These are phyloP conservation scores for Hystrix brachyura DNA, from an alignment of 2,113 vertebrate genomes.

Conservation along the genomic window DNA sequence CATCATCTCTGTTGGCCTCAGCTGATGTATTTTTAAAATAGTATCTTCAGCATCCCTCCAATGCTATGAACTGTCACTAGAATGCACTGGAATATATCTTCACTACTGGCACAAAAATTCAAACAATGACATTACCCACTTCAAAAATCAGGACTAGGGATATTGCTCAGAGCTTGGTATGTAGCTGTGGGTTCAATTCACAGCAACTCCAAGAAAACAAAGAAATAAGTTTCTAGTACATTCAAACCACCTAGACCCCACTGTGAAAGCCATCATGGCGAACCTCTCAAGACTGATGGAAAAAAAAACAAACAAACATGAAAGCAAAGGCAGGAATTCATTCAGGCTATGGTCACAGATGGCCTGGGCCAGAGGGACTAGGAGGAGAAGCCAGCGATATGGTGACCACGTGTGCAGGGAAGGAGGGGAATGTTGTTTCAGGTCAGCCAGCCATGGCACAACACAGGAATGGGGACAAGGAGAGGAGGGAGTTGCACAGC, in stretches of 20 bases:
- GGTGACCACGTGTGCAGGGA: rapidly evolving
- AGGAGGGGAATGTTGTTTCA: not conserved
- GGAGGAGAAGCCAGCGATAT: not conserved
- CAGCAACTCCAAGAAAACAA: not conserved
- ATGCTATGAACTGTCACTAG: not conserved
- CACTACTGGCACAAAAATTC: not conserved
- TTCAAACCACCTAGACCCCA: not conserved
- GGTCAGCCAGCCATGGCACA: not conserved
- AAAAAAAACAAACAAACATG: too few relatives aligned
- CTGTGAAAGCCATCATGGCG: not conserved
- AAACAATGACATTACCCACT: not conserved
- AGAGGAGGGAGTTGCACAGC: not conserved
- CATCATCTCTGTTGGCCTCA: not conserved
- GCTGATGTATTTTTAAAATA: not conserved
- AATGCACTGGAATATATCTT: not conserved
- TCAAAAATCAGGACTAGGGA: not conserved
- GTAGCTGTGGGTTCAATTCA: not conserved
- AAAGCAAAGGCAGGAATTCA: not conserved
- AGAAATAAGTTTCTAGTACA: not conserved
- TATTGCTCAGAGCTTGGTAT: not conserved
- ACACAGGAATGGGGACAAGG: rapidly evolving
- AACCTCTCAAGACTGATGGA: not conserved
- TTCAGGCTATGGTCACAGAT: not conserved
- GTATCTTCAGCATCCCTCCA: not conserved
- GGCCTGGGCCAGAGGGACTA: not conserved